Conservation (phyloP, 1,140 invertebrate species). For the Aleiodes sp. region DNA sequence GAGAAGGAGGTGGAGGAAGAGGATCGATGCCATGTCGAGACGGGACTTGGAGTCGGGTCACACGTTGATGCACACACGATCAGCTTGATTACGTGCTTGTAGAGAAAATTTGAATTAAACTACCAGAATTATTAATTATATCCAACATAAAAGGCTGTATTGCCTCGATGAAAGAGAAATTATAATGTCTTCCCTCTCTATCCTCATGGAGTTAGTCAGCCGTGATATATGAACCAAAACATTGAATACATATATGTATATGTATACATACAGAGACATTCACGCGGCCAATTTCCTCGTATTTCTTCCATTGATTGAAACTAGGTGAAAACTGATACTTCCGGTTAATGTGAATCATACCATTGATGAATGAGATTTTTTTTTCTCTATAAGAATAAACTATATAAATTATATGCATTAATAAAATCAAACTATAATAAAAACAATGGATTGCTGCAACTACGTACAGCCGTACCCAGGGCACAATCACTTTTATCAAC, state of each 20-base stretch:
- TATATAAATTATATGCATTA: background rate
- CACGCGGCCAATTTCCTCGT: constrained; percentile 16
- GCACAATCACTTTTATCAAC: constrained; percentile 62
- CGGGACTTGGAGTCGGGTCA: constrained; percentile 4
- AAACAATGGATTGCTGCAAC: constrained; percentile 68
- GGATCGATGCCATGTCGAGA: constrained; percentile 27
- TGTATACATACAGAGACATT: background rate
- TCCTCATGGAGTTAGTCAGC: background rate
- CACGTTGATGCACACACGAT: background rate
- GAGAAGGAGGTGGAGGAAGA: background rate
- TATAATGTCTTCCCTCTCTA: background rate
- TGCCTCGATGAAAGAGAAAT: background rate
- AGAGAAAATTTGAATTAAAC: background rate
- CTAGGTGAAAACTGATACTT: constrained; percentile 11
- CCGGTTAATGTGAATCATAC: constrained; percentile 1
- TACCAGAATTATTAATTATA: background rate
- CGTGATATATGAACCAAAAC: constrained; percentile 19
- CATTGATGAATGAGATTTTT: constrained; percentile 8
- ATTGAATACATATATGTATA: background rate
- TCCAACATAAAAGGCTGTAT: background rate
- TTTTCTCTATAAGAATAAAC: background rate
- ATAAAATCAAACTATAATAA: background rate
- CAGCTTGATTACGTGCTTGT: background rate
- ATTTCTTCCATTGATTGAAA: constrained; percentile 21
- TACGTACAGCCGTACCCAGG: constrained; percentile 65